These are phyloP conservation scores for Orientallactaga sibirica DNA, from an alignment of 2,797 vertebrate genomes.

Conservation along the genomic window DNA sequence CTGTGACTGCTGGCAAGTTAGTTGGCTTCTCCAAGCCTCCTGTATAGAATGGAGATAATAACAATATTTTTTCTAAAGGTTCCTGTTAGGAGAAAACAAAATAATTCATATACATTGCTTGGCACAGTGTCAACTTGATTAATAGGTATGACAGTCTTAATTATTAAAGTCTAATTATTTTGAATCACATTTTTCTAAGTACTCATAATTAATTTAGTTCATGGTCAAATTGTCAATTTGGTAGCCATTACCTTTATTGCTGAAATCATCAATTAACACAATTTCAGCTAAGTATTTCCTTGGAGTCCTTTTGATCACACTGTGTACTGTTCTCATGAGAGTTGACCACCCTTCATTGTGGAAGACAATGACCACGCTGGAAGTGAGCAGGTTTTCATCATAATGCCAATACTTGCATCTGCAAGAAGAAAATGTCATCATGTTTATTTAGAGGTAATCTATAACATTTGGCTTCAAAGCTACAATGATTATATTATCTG, in stretches of 20 bases:
- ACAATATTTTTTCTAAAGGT: not conserved
- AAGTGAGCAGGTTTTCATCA: constrained; percentile 95
- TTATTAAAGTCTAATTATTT: constrained; percentile 51
- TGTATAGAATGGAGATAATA: not conserved
- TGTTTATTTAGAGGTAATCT: constrained; percentile 37
- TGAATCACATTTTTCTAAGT: constrained; percentile 28
- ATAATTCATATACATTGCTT: not conserved
- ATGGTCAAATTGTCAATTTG: constrained; percentile 22
- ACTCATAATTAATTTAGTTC: constrained; percentile 34
- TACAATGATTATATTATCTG: constrained; percentile 35
- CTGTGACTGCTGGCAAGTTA: not conserved
- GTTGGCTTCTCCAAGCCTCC: not conserved
- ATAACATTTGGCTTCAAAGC: not conserved
- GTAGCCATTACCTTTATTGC: constrained; percentile 95
- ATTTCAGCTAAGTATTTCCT: constrained; percentile 97
- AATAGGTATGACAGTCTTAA: not conserved
- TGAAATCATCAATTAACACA: constrained; percentile 98
- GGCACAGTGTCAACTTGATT: not conserved
- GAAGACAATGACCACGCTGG: constrained; percentile 98
- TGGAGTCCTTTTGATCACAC: constrained; percentile 98
- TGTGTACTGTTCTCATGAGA: constrained; percentile 98
- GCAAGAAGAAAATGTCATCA: constrained; percentile 74
- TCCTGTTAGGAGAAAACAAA: constrained; percentile 52
- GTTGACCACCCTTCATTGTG: constrained; percentile 99
- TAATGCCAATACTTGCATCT: constrained; percentile 99